Evolutionary conservation across 1,140 invertebrate genomes (phyloP).

Genomic region (Manduca sexta): DNA sequence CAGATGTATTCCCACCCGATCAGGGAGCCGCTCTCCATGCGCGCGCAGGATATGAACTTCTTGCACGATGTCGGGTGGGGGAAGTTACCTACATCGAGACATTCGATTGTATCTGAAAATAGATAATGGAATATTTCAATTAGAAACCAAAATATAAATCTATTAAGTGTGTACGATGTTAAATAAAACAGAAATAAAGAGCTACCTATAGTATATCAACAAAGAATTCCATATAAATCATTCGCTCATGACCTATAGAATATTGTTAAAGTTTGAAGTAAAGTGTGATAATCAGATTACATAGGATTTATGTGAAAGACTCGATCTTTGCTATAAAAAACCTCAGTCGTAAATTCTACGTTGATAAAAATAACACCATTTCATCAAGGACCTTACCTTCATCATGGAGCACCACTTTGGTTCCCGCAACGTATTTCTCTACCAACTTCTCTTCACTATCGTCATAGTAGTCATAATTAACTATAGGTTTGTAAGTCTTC

Average conservation of each 20-base stretch:
- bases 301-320: not conserved
- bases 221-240: no score
- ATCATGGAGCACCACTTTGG: constrained; percentile 75
- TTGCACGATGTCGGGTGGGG: constrained; percentile 90
- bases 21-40: constrained; percentile 83
- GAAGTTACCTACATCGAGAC: constrained; percentile 90
- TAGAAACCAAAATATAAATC: no score
- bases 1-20: constrained; percentile 91
- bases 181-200: no score
- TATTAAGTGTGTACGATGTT: no score
- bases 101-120: constrained; percentile 79
- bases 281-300: no score
- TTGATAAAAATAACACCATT: not conserved
- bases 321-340: no score
- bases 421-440: constrained; percentile 71
- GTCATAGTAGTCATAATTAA: constrained; percentile 81
- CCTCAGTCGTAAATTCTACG: no score
- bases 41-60: constrained; percentile 91
- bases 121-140: no score
- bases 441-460: constrained; percentile 75
- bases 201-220: no score
- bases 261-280: no score
- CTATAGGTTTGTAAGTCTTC: constrained; percentile 55
- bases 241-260: no score
- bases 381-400: constrained; percentile 47